phyloP scores from a whole-genome alignment of 2,797 vertebrate genomes.

The Salmo trutta region DNA sequence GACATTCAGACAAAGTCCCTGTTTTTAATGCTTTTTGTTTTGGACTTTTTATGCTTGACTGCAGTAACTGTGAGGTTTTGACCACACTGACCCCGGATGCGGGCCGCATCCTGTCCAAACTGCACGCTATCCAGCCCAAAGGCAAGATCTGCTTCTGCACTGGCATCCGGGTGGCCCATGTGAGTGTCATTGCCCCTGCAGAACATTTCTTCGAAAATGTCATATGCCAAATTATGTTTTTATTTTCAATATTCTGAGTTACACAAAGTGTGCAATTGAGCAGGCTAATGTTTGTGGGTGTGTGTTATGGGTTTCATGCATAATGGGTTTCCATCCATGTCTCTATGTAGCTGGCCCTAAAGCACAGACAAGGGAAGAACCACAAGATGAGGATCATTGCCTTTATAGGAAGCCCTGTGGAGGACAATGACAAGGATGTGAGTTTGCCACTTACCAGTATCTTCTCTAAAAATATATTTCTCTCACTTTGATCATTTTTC shows the following conservation, averaged over 20 bases:
- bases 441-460: conserved; percentile 44
- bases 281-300: not conserved
- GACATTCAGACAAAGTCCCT: not conserved
- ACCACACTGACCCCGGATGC: conserved; percentile 94
- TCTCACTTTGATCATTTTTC: not conserved
- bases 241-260: not conserved
- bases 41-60: conserved; percentile 22
- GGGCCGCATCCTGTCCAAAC: conserved; percentile 88
- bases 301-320: not conserved
- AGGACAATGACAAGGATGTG: conserved; percentile 96
- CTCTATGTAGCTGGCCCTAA: conserved; percentile 84
- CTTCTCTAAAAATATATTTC: not conserved
- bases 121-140: conserved; percentile 90
- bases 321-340: not conserved
- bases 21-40: conserved; percentile 1
- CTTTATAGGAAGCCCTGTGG: conserved; percentile 94
- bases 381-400: conserved; percentile 98
- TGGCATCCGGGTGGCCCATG: conserved; percentile 92
- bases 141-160: conserved; percentile 94
- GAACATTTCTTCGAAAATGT: not conserved
- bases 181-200: conserved; percentile 65
- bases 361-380: conserved; percentile 97
- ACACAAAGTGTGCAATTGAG: not conserved
- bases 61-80: conserved; percentile 82
- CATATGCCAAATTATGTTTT: not conserved